Conservation (phyloP, 1,140 invertebrate genomes). For the Calycopis cecrops region DNA sequence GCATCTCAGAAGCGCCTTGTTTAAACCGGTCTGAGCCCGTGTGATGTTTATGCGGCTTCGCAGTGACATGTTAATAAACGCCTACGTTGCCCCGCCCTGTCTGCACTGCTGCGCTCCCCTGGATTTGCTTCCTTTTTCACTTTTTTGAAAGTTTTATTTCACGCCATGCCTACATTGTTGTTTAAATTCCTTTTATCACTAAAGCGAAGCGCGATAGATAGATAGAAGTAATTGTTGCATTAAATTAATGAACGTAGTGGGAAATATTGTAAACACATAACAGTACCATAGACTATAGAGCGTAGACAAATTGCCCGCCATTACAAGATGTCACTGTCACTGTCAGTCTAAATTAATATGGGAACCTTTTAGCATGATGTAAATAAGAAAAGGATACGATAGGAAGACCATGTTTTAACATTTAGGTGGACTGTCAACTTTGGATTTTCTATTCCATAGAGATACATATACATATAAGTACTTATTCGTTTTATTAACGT, state of each 20-base stretch:
- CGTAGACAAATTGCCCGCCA: slow-evolving; percentile 50
- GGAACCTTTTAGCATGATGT: slow-evolving; percentile 52
- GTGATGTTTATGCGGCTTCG: slow-evolving; percentile 40
- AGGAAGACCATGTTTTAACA: slow-evolving; percentile 17
- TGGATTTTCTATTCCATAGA: background rate
- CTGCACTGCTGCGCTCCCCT: slow-evolving; percentile 19
- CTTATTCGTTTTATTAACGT: background rate
- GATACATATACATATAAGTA: background rate
- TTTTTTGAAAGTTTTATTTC: slow-evolving; percentile 1
- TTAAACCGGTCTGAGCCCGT: slow-evolving; percentile 29
- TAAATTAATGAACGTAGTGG: no score
- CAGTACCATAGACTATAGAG: slow-evolving; percentile 29
- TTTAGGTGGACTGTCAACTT: no score
- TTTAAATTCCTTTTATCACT: no score
- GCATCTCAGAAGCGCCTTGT: slow-evolving; percentile 10
- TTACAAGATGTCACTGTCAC: slow-evolving; percentile 54
- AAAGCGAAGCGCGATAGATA: no score
- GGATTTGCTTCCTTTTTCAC: slow-evolving; percentile 14
- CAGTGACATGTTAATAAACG: slow-evolving; percentile 49
- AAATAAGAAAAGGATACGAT: slow-evolving; percentile 34
- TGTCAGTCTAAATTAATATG: slow-evolving; percentile 60
- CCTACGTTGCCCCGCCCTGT: slow-evolving; percentile 34
- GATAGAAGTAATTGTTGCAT: no score
- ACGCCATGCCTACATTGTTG: no score
- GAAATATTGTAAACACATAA: no score